Conservation (phyloP, 2,113 vertebrate genomes). For the Syrrhaptes paradoxus region DNA sequence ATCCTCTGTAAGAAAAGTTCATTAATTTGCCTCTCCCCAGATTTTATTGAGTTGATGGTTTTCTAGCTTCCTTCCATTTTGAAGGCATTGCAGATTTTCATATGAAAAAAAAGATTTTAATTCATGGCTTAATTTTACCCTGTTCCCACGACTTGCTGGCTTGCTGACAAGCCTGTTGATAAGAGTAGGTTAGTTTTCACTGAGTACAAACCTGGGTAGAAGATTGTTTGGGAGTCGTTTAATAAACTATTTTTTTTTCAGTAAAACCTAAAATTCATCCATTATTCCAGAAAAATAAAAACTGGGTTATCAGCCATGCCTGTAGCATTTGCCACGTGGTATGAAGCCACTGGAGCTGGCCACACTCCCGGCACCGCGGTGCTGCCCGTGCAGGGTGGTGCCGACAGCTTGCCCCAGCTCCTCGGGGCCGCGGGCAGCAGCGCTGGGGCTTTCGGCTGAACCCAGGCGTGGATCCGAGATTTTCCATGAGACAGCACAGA, state of each 20-base stretch:
- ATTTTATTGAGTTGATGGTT: background rate
- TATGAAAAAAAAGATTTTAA: background rate
- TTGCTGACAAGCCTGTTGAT: background rate
- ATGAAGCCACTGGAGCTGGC: background rate
- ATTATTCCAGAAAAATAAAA: background rate
- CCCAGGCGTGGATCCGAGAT: background rate
- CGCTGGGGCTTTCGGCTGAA: background rate
- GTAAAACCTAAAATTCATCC: background rate
- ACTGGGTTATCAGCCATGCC: background rate
- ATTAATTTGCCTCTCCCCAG: background rate
- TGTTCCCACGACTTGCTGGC: background rate
- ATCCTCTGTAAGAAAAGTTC: background rate
- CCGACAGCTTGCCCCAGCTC: background rate
- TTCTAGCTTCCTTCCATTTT: background rate
- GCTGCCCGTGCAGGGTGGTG: background rate
- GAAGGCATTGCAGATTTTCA: background rate
- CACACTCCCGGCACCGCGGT: background rate
- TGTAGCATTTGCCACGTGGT: background rate
- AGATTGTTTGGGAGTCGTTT: background rate
- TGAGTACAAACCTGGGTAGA: background rate
- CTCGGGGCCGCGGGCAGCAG: background rate
- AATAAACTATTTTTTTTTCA: background rate
- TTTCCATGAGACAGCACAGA: background rate
- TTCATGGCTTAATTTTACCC: background rate
- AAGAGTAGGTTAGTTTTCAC: background rate